Evolutionary conservation across 2,888 invertebrate species (phyloP).

Genomic region (Frankliniella intonsa): DNA sequence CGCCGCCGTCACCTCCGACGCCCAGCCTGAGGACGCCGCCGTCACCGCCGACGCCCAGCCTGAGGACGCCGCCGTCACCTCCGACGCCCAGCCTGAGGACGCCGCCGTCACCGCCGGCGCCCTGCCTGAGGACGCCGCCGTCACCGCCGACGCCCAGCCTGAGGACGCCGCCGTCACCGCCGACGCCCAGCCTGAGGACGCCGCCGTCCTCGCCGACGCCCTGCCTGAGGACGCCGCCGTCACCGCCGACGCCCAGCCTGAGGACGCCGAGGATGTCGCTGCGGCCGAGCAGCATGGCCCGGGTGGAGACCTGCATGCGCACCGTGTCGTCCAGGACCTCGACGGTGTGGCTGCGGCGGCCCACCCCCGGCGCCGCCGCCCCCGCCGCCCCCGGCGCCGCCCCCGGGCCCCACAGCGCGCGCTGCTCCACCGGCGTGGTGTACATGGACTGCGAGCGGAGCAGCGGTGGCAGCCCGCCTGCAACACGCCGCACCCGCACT

Average conservation of each 20-base stretch:
- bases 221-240: neutral
- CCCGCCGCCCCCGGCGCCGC: neutral
- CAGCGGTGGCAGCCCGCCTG: constrained; percentile 8
- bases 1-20: no score
- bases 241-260: neutral
- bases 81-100: no score
- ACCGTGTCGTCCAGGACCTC: neutral
- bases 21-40: no score
- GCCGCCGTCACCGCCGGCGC: neutral
- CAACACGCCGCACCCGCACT: neutral
- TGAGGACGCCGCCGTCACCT: no score
- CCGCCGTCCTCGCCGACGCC: neutral
- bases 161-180: neutral
- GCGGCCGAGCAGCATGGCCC: no score
- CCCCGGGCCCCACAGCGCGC: neutral
- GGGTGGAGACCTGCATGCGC: no score
- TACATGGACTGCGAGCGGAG: neutral
- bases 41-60: no score
- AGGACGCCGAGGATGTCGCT: no score
- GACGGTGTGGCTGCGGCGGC: neutral
- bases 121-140: neutral
- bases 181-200: no score
- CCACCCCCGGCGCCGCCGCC: neutral
- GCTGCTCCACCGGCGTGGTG: neutral
- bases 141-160: no score